These are phyloP conservation scores for Clanis bilineata DNA, from an alignment of 2,888 invertebrate genomes.

Conservation along the genomic window DNA sequence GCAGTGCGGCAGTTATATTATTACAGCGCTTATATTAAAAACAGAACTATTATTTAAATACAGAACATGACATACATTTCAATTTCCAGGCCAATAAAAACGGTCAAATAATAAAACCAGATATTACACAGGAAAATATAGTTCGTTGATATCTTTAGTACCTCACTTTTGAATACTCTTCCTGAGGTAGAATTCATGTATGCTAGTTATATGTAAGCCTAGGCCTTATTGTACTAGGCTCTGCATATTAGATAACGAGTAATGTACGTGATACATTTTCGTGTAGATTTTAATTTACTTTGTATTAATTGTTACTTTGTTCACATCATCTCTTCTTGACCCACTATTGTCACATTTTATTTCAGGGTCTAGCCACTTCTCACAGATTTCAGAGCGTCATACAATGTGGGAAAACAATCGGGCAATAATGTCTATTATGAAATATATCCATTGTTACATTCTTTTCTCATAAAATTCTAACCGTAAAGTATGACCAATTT, in stretches of 20 bases:
- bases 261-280: neutral
- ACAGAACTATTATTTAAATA: too few species aligned
- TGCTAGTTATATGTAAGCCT: too few species aligned
- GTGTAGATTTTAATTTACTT: neutral
- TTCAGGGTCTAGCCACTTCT: conserved; percentile 1
- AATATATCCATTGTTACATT: neutral
- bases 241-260: too few species aligned
- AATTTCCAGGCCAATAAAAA: too few species aligned
- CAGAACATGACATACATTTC: too few species aligned
- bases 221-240: too few species aligned
- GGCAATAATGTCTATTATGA: neutral
- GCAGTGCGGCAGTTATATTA: too few species aligned
- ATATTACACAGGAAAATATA: neutral
- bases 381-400: neutral
- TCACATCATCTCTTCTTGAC: neutral
- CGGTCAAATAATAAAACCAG: too few species aligned
- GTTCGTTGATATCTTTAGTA: neutral
- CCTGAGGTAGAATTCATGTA: neutral
- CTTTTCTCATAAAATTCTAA: neutral
- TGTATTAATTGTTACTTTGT: neutral
- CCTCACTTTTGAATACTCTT: neutral
- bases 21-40: too few species aligned
- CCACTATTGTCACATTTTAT: neutral
- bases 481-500: neutral
- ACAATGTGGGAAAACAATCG: neutral